Evolutionary conservation across 2,113 vertebrate species (phyloP).

Genomic region (Martes martes): DNA sequence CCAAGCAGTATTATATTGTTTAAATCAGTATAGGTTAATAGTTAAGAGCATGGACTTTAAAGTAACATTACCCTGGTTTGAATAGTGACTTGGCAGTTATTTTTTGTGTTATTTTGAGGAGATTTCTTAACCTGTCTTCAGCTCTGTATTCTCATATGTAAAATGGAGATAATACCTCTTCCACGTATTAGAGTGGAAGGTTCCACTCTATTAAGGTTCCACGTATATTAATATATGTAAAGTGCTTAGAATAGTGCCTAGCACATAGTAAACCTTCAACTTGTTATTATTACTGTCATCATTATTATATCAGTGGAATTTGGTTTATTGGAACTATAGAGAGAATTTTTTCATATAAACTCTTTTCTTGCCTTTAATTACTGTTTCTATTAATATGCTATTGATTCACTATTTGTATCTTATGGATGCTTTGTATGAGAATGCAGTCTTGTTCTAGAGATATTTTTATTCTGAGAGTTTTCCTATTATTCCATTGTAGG

Average conservation of each 20-base stretch:
- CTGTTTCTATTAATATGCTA: background rate
- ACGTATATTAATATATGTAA: background rate
- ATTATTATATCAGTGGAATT: background rate
- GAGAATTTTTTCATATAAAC: conserved; percentile 7
- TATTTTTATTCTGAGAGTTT: conserved; percentile 32
- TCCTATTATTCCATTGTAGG: conserved; percentile 80
- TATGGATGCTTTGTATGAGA: background rate
- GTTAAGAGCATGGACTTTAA: background rate
- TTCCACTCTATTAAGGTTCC: background rate
- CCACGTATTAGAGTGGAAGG: background rate
- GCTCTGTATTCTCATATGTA: background rate
- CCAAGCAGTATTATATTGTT: background rate
- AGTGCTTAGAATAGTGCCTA: conserved; percentile 3
- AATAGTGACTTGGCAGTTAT: background rate
- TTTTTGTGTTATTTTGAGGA: background rate
- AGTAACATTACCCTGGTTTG: background rate
- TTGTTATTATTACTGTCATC: background rate
- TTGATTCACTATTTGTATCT: background rate
- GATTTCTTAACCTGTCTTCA: background rate
- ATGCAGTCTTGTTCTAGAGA: background rate
- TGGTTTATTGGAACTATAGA: background rate
- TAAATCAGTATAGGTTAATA: background rate
- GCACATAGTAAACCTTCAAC: background rate
- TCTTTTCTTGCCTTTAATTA: background rate
- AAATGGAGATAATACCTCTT: background rate